Base-by-base conservation (phyloP, 2,113 vertebrate species). In the Oreocharis arfaki region DNA sequence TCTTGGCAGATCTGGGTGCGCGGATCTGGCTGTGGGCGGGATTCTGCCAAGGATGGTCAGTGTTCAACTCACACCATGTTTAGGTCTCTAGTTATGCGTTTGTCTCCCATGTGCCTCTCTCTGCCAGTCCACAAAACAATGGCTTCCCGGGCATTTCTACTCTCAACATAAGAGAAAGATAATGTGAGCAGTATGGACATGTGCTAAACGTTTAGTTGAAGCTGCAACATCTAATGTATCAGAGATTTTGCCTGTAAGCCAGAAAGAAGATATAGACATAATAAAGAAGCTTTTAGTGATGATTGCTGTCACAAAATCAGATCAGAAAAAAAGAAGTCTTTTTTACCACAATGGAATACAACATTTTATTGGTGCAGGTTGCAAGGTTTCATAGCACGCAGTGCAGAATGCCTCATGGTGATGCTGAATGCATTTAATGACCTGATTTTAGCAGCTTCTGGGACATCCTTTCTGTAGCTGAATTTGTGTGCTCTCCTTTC, bases 1-100 rank as follows among this genome's bases (percentile, higher is more conserved):
- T 97, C 96, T 97, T 96, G 96, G 96, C 96, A 97, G 95, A 97
- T 97, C 93, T 90, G 96, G 95, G 96, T 95, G 95, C 91, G 94
- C 13, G 89, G 94, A 94, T 96, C 95, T 96, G 96, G 96, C 96
- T 94, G 96, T 95, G 95, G 96, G 96, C 91, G 95, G 96, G 87
- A 97, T 74, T 95, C 94, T 95, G 96, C 96, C 96, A 96, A 86
- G 75, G 80, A 97, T 97, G 96, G 95, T 97, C 96, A 97, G 96
- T 97, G 95, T 91, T 95, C 81, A 44, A 93, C 95, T 94, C 94
- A 77, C 95, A 95, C 95, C 94, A 84, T 95, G 94, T 96, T 95
- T 97, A 96, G 96, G 89, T 96, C 95, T 96, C 93, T 87, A 96
- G 90, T 95, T 96, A 89, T 96, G 81, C 94, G 83, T 96, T 92